A percentile compares a stretch with the other conserved stretches of the same genome.
phyloP scores from a whole-genome alignment of 2,113 vertebrate species.

The Myocastor coypus region DNA sequence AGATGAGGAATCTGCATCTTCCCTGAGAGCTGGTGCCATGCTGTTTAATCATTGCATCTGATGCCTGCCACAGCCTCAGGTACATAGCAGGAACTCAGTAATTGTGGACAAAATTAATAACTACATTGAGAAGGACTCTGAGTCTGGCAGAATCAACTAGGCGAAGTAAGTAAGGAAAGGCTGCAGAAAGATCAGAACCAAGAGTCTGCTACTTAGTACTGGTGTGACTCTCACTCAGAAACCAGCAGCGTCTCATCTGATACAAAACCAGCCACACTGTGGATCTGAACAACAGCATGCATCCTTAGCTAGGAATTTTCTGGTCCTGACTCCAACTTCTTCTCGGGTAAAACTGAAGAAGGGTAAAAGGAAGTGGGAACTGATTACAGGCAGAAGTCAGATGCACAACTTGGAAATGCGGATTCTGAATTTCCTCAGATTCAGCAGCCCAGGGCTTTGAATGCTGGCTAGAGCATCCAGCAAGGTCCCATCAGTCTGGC shows the following conservation, averaged over 20 bases:
- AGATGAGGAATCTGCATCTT: neutral
- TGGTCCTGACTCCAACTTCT: neutral
- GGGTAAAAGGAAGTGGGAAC: neutral
- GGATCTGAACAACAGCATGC: neutral
- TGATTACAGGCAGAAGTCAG: neutral
- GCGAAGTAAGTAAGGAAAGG: neutral
- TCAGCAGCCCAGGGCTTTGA: neutral
- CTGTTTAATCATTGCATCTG: neutral
- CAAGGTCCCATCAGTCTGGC: neutral
- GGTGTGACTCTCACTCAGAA: neutral
- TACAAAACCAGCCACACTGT: neutral
- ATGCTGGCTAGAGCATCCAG: neutral
- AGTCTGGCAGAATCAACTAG: neutral
- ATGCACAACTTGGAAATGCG: neutral
- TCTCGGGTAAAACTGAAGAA: neutral
- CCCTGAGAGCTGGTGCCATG: neutral
- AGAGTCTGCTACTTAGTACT: neutral
- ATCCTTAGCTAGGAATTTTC: neutral
- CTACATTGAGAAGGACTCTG: neutral
- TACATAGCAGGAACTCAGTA: neutral
- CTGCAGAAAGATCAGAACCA: neutral
- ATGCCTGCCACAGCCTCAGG: neutral
- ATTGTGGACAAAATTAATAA: neutral
- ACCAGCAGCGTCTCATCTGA: neutral
- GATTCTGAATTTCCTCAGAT: neutral